phyloP scores from a whole-genome alignment of 2,797 vertebrate species.

The Ammospiza maritima region DNA sequence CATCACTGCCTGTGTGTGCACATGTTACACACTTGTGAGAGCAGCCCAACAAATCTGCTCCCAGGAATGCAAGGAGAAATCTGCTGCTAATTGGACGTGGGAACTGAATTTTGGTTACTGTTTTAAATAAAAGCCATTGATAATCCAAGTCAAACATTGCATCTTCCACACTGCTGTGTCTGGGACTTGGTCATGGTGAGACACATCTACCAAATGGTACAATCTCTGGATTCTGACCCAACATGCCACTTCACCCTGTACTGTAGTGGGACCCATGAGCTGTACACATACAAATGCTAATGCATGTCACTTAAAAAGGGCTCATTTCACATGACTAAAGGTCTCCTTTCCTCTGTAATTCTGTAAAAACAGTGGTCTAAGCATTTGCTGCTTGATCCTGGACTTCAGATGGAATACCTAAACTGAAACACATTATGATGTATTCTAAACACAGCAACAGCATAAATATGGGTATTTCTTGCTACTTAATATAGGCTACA shows the following conservation, averaged over 20 bases:
- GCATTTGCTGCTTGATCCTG: not conserved
- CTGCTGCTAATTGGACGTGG: not conserved
- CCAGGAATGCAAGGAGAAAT: conserved; percentile 16
- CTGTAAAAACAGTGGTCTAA: not conserved
- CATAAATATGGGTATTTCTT: not conserved
- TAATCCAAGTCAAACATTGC: not conserved
- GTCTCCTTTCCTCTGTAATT: not conserved
- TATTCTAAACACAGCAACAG: not conserved
- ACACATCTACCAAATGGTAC: not conserved
- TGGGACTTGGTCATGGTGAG: not conserved
- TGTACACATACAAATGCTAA: not conserved
- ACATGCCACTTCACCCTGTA: not conserved
- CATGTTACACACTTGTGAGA: not conserved
- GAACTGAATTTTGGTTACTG: not conserved
- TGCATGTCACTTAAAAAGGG: not conserved
- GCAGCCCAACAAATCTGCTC: conserved; percentile 9
- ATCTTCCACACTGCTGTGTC: not conserved
- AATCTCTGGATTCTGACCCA: not conserved
- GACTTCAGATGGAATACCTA: not conserved
- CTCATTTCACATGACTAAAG: not conserved
- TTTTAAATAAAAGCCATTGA: not conserved
- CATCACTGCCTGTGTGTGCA: not conserved
- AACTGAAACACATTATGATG: not conserved
- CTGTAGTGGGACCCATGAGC: not conserved
- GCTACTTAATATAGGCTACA: not conserved